Conservation (phyloP, 1,140 invertebrate species). For the Polypedilum pembai region DNA sequence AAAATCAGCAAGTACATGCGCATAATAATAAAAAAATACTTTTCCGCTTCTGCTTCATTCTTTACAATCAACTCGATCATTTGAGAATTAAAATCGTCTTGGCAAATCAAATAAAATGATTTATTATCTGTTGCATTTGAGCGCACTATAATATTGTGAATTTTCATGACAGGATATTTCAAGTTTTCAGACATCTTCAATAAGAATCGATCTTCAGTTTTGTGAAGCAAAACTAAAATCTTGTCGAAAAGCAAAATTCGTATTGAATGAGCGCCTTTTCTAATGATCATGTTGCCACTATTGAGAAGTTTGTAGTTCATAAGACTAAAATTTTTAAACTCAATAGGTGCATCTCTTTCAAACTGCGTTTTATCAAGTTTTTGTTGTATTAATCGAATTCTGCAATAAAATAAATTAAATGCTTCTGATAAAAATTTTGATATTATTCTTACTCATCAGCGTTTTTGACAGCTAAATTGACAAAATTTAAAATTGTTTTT, state of each 20-base stretch:
- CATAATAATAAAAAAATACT: constrained; percentile 38
- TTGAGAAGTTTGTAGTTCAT: constrained; percentile 75
- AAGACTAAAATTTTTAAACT: constrained; percentile 71
- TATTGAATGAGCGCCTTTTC: constrained; percentile 71
- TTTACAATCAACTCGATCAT: constrained; percentile 81
- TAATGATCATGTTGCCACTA: constrained; percentile 73
- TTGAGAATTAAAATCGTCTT: constrained; percentile 57
- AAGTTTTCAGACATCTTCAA: constrained; percentile 64
- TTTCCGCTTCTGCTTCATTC: constrained; percentile 68
- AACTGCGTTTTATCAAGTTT: constrained; percentile 72
- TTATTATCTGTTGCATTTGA: constrained; percentile 80
- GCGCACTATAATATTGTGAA: constrained; percentile 52
- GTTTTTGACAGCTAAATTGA: constrained; percentile 87
- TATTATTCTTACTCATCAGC: constrained; percentile 80
- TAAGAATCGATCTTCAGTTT: constrained; percentile 73
- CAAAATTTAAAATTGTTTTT: constrained; percentile 80
- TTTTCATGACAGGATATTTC: constrained; percentile 54
- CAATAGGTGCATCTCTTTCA: constrained; percentile 51
- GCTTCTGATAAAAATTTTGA: constrained; percentile 7
- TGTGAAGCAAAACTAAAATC: constrained; percentile 78
- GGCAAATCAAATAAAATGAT: constrained; percentile 80
- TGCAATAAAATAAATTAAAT: constrained; percentile 33
- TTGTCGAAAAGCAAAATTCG: constrained; percentile 83
- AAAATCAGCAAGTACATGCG: too few relatives aligned
- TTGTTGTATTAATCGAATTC: constrained; percentile 76